These are phyloP conservation scores for Chanos chanos DNA, from an alignment of 2,797 vertebrate species.

Conservation along the genomic window DNA sequence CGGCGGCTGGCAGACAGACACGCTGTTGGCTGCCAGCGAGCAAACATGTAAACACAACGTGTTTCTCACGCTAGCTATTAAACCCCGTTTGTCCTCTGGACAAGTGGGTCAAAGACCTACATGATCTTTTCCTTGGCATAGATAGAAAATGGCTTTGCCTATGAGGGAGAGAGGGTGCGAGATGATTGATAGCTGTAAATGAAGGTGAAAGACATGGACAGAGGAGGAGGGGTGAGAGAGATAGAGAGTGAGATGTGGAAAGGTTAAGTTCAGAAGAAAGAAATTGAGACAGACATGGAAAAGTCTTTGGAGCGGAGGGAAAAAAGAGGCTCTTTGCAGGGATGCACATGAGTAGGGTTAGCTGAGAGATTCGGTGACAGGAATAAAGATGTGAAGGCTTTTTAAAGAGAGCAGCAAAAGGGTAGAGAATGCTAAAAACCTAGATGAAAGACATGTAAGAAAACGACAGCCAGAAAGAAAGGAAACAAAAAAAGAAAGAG, in stretches of 20 bases:
- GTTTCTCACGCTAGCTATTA: neutral
- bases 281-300: neutral
- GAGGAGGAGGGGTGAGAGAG: neutral
- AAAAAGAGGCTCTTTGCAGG: conserved; percentile 8
- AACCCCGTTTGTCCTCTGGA: too few species aligned
- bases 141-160: neutral
- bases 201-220: neutral
- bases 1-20: too few species aligned
- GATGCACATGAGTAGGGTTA: too few species aligned
- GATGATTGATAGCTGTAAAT: neutral
- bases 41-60: neutral
- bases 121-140: neutral
- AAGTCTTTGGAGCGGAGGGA: too few species aligned
- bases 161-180: neutral
- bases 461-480: too few species aligned
- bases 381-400: too few species aligned
- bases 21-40: neutral
- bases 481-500: too few species aligned
- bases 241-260: neutral
- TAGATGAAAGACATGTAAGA: too few species aligned
- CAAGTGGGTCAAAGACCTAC: neutral
- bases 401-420: too few species aligned
- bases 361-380: too few species aligned
- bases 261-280: neutral
- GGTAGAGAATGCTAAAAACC: too few species aligned